Evolutionary conservation across 30 jellyfish, hydroid and myxozoan species (phyloP).

Genomic region (Aurelia sp.): DNA sequence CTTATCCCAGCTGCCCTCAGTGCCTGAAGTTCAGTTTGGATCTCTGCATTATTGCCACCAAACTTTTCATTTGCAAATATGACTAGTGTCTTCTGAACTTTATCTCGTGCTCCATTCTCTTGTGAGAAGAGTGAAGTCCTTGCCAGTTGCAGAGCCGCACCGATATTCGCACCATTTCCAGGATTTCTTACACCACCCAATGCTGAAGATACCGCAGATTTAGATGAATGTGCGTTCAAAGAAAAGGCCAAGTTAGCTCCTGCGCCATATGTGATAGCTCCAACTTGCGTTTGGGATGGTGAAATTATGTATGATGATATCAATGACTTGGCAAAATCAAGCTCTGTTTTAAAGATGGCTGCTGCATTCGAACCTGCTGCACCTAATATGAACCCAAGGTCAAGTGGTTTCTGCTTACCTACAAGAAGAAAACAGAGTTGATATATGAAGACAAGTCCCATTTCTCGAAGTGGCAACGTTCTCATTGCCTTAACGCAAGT

Average conservation of each 20-base stretch:
- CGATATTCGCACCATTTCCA: constrained; percentile 47
- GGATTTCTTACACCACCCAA: constrained; percentile 5
- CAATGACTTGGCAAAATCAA: constrained; percentile 44
- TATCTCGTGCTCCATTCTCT: constrained; percentile 86
- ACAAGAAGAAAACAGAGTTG: not conserved
- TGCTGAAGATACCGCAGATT: constrained; percentile 35
- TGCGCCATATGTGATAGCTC: constrained; percentile 73
- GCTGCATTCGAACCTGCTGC: constrained; percentile 72
- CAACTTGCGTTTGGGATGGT: constrained; percentile 63
- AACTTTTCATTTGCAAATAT: constrained; percentile 61
- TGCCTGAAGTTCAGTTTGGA: constrained; percentile 83
- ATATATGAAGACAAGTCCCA: too few relatives aligned
- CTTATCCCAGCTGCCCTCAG: constrained; percentile 78
- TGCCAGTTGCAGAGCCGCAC: constrained; percentile 86
- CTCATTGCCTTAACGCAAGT: too few relatives aligned
- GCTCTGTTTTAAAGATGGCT: constrained; percentile 35
- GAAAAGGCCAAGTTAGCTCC: constrained; percentile 56
- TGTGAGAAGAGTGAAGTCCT: constrained; percentile 88
- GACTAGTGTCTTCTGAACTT: constrained; percentile 81
- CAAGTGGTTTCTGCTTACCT: constrained; percentile 74
- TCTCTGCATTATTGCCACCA: constrained; percentile 41
- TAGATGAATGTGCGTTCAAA: constrained; percentile 30
- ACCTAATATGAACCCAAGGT: constrained; percentile 81
- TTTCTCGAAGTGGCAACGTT: too few relatives aligned
- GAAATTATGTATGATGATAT: constrained; percentile 74